Conservation (phyloP, 2,888 invertebrate species). For the Pheosia gnoma region DNA sequence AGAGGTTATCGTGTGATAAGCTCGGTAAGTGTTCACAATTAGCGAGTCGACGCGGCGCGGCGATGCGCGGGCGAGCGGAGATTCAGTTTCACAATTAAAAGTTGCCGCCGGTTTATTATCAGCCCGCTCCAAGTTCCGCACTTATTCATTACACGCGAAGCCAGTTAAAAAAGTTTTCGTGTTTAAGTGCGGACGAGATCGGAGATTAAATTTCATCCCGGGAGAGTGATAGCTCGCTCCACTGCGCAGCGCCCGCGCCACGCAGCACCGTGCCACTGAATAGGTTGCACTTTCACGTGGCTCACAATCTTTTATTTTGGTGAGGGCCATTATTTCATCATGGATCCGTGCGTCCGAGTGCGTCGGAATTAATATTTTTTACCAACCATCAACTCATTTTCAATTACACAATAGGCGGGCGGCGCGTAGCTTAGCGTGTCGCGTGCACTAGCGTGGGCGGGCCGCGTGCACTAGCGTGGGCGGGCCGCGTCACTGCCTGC, state of each 20-base stretch:
- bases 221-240: background rate
- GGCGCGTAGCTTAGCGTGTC: too few species aligned
- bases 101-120: slow-evolving; percentile 50
- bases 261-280: background rate
- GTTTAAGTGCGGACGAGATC: slow-evolving; percentile 37
- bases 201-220: slow-evolving; percentile 25
- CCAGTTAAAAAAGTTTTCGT: slow-evolving; percentile 38
- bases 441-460: too few species aligned
- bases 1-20: background rate
- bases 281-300: background rate
- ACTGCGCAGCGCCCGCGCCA: background rate
- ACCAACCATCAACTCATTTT: too few species aligned
- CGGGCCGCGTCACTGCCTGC: too few species aligned
- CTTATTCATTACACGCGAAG: slow-evolving; percentile 43
- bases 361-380: too few species aligned
- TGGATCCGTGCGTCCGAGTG: too few species aligned
- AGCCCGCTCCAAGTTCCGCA: slow-evolving; percentile 39
- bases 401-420: too few species aligned
- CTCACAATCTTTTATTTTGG: too few species aligned
- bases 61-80: slow-evolving; percentile 26
- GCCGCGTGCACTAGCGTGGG: too few species aligned
- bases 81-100: slow-evolving; percentile 53
- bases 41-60: background rate
- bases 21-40: background rate
- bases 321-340: too few species aligned